Percentiles rank a stretch among this genome's conserved stretches.
Evolutionary conservation across 2,888 invertebrate genomes (phyloP).

Genomic region (Calliphora vomitoria): DNA sequence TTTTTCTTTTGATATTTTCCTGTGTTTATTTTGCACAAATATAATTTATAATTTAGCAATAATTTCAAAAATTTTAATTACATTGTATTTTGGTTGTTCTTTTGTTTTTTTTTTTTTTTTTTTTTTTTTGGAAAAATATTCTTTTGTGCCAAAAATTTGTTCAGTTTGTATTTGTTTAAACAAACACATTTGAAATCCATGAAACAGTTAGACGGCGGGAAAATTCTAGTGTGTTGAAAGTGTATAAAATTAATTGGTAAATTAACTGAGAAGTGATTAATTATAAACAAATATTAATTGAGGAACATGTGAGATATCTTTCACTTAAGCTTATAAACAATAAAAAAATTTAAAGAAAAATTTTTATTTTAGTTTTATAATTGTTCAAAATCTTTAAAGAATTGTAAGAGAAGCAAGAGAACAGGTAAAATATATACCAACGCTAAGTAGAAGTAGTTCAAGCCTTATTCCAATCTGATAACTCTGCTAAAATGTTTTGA

Average conservation of each 20-base stretch:
- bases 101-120: background rate
- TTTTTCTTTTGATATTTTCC: background rate
- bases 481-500: too few species aligned
- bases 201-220: conserved; percentile 4
- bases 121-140: conserved; percentile 8
- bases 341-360: too few species aligned
- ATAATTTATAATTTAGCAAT: conserved; percentile 35
- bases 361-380: too few species aligned
- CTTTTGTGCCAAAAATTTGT: background rate
- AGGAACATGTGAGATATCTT: background rate
- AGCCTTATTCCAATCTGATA: too few species aligned
- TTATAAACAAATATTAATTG: conserved; percentile 61
- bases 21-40: conserved; percentile 9
- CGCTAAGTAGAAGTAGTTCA: too few species aligned
- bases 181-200: background rate
- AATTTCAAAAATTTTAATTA: conserved; percentile 64
- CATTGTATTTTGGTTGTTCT: background rate
- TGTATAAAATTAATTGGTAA: conserved; percentile 56
- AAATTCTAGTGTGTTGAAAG: conserved; percentile 19
- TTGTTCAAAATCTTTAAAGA: too few species aligned
- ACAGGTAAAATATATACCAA: too few species aligned
- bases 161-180: conserved; percentile 17
- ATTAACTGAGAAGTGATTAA: conserved; percentile 71
- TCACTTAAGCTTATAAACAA: background rate
- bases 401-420: too few species aligned